phyloP scores from a whole-genome alignment of 2,113 vertebrate species.

The Periophthalmus modestus region DNA sequence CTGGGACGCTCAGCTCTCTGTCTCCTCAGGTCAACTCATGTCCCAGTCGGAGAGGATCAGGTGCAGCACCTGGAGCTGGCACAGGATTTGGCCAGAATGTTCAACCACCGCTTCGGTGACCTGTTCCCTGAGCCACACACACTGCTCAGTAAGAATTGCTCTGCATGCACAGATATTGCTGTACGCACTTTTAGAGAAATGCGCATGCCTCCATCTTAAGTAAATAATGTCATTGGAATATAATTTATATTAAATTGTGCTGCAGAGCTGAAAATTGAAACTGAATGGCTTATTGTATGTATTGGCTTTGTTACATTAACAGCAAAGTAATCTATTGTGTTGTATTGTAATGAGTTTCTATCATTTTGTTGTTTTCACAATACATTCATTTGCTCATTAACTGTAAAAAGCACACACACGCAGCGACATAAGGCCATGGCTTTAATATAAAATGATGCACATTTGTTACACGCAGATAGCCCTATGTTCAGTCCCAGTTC shows the following conservation, averaged over 20 bases:
- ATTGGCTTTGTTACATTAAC: no score
- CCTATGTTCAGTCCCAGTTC: slow-evolving; percentile 1
- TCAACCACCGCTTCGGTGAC: slow-evolving; percentile 88
- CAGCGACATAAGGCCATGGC: background rate
- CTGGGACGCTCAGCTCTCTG: background rate
- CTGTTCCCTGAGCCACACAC: slow-evolving; percentile 87
- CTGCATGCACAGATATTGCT: background rate
- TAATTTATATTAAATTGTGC: no score
- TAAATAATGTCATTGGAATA: background rate
- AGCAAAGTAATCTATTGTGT: no score
- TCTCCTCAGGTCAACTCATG: slow-evolving; percentile 84
- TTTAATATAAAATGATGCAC: slow-evolving; percentile 4
- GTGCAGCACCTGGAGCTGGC: slow-evolving; percentile 92
- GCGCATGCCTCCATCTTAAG: background rate
- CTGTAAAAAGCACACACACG: background rate
- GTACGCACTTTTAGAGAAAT: background rate
- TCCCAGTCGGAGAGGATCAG: slow-evolving; percentile 96
- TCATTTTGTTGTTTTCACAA: no score
- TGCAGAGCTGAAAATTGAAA: no score
- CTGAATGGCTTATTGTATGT: no score
- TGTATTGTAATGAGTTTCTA: no score
- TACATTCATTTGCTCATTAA: background rate
- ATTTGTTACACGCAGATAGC: slow-evolving; percentile 27
- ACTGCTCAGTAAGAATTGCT: slow-evolving; percentile 66
- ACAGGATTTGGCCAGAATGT: slow-evolving; percentile 88